These are phyloP conservation scores for Tolypeutes matacus DNA, from an alignment of 2,797 vertebrate genomes.

Conservation along the genomic window DNA sequence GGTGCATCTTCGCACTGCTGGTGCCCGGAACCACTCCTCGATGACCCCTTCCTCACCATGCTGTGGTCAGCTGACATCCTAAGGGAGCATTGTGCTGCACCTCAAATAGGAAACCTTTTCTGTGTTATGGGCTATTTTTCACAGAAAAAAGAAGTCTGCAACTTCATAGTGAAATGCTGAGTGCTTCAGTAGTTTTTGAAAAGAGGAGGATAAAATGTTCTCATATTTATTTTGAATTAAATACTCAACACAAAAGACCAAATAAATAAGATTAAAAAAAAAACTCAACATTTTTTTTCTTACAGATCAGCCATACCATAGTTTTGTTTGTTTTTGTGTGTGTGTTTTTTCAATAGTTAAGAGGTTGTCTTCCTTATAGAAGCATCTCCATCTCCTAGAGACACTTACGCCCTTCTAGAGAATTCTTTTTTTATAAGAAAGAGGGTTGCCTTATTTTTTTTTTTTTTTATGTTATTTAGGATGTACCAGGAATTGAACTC, in stretches of 20 bases:
- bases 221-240: slow-evolving; percentile 23
- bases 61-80: neutral
- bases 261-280: too few species aligned
- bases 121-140: neutral
- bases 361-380: neutral
- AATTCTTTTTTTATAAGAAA: neutral
- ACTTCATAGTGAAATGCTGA: neutral
- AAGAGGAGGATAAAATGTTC: neutral
- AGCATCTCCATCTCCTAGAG: neutral
- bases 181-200: neutral
- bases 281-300: neutral
- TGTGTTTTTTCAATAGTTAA: too few species aligned
- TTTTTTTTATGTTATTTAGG: neutral
- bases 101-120: neutral
- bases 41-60: neutral
- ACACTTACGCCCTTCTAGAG: neutral
- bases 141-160: neutral
- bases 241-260: neutral
- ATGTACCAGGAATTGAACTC: too few species aligned
- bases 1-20: neutral
- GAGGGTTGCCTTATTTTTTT: neutral
- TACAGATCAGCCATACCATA: neutral
- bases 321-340: neutral
- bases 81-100: neutral
- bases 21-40: neutral